phyloP scores from a whole-genome alignment of 2,797 vertebrate species.

The Triplophysa yarkandensis region DNA sequence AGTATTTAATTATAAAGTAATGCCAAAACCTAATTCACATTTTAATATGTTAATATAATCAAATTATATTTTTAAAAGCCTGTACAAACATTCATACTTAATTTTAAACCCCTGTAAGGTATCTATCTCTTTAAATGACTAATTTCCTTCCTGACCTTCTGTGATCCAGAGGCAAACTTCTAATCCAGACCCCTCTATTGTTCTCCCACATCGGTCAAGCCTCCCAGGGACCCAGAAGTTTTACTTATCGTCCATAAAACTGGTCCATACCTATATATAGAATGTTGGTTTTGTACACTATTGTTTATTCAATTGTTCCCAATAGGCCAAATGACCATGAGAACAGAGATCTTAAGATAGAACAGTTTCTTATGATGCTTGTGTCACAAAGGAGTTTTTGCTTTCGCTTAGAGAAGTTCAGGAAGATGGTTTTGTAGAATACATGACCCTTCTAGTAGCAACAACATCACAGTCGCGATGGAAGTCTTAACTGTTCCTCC shows the following conservation, averaged over 20 bases:
- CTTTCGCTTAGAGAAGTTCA: not conserved
- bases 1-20: no score
- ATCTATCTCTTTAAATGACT: not conserved
- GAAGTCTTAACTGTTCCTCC: constrained; percentile 13
- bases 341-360: constrained; percentile 16
- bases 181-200: constrained; percentile 53
- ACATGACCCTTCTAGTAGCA: not conserved
- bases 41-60: no score
- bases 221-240: constrained; percentile 58
- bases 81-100: not conserved
- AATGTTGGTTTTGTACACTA: constrained; percentile 43
- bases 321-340: constrained; percentile 12
- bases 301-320: constrained; percentile 55
- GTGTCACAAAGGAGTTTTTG: not conserved
- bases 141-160: constrained; percentile 6
- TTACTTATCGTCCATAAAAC: constrained; percentile 64
- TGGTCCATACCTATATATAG: constrained; percentile 51
- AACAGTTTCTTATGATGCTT: constrained; percentile 46
- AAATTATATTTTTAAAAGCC: no score
- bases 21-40: no score
- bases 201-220: constrained; percentile 43
- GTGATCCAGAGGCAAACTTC: not conserved
- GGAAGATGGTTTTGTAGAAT: not conserved
- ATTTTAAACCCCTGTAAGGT: not conserved
- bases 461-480: not conserved